Evolutionary conservation across 2,797 vertebrate genomes (phyloP), one percentile per base, ranked within the genome.

Genomic region (Lerista edwardsae): DNA sequence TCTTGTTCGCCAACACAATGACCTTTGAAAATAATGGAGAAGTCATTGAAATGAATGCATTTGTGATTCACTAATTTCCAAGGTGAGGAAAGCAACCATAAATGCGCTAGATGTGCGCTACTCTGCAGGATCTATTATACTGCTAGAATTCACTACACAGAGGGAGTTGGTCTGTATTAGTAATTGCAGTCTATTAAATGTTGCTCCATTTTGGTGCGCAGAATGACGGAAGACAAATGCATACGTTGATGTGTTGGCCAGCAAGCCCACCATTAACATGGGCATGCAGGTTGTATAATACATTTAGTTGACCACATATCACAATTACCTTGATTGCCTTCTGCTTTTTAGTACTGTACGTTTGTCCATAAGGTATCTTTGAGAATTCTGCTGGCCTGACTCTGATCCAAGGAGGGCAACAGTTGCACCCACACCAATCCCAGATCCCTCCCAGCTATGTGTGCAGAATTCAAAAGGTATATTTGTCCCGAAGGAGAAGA

Each of bases 1-100:
- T 73, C 19, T 61, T 86, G 71, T 29, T 83, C 51, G 76, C 27
- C 80, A 77, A 84, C 23, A 0, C 21, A 84, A 75, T 61, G 83
- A 19, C 3, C 61, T 39, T 3, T 74, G 36, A 51, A 75, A 85
- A 82, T 34, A 71, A 6, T 31, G 57, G 5, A 36, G 69, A 61
- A n/a, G 19, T 10, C 1, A 64, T 74, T 34, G 6, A 47, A 41
- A 11, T 76, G 17, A 74, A 80, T 82, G 76, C 65, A 67, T 36
- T 64, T 55, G 44, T 71, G 39, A 61, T 27, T 47, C 65, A 62
- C 23, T 71, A 36, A 78, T 31, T 77, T 83, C 57, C 31, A 81
- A 80, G 80, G 57, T 2, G 25, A 64, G 36, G 31, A 75, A 79
- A 62, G 62, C 62, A 41, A 87, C 74, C 14, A 84, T 1, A 21